These are phyloP conservation scores for Scaptodrosophila lebanonensis DNA, from an alignment of 1,140 invertebrate species.

Conservation along the genomic window DNA sequence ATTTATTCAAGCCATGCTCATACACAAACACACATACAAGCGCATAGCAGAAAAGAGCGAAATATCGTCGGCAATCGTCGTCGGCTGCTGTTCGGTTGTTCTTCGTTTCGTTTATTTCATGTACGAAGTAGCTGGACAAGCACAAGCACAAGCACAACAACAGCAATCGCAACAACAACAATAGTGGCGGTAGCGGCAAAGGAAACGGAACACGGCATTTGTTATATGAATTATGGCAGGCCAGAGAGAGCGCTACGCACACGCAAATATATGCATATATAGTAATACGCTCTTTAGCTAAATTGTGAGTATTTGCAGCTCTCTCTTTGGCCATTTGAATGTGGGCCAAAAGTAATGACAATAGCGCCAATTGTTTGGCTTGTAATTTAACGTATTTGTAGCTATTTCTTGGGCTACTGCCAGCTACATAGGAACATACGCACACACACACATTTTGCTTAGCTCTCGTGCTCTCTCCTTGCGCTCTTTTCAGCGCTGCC, in stretches of 20 bases:
- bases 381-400: constrained; percentile 39
- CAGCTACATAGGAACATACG: constrained; percentile 4
- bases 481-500: constrained; percentile 31
- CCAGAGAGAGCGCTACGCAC: constrained; percentile 21
- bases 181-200: constrained; percentile 19
- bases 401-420: constrained; percentile 38
- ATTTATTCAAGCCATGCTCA: background rate
- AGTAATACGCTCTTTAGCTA: constrained; percentile 5
- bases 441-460: constrained; percentile 1
- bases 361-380: constrained; percentile 61
- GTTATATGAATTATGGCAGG: constrained; percentile 17
- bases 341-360: constrained; percentile 72
- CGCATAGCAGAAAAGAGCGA: too few species aligned
- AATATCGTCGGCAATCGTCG: too few species aligned
- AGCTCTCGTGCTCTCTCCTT: constrained; percentile 3
- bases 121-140: too few species aligned
- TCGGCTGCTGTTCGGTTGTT: too few species aligned
- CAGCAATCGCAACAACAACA: constrained; percentile 3
- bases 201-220: constrained; percentile 36
- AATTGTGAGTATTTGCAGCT: constrained; percentile 12
- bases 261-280: background rate
- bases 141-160: constrained; percentile 25
- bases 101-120: too few species aligned
- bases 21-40: too few species aligned
- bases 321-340: constrained; percentile 42